A percentile compares a stretch with the other conserved stretches of the same genome.
phyloP scores from a whole-genome alignment of 2,797 vertebrate species.

The Cyclura pinguis region DNA sequence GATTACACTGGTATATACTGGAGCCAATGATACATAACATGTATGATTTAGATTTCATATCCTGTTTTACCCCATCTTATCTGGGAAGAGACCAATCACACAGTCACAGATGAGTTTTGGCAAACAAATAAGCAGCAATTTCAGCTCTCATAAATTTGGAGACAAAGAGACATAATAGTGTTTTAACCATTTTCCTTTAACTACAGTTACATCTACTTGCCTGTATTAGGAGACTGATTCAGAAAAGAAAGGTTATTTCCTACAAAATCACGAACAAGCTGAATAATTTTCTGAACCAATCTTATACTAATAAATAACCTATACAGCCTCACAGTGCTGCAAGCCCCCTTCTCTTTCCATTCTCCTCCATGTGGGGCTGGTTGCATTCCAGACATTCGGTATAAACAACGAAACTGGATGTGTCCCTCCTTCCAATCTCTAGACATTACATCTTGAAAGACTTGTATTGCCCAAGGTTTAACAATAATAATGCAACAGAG shows the following conservation, averaged over 20 bases:
- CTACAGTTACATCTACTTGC: background rate
- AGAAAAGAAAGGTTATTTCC: background rate
- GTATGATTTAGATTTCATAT: conserved; percentile 25
- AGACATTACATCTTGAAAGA: too few species aligned
- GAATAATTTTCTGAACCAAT: background rate
- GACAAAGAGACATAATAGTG: conserved; percentile 46
- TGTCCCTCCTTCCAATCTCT: background rate
- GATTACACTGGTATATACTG: conserved; percentile 45
- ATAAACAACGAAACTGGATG: background rate
- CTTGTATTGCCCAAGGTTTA: background rate
- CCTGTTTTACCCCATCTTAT: conserved; percentile 37
- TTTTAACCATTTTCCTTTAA: conserved; percentile 31
- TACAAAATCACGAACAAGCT: background rate
- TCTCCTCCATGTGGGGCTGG: background rate
- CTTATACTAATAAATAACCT: background rate
- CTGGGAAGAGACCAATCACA: background rate
- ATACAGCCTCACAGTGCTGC: background rate
- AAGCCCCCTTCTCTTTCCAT: background rate
- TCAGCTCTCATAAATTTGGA: background rate
- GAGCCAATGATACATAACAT: conserved; percentile 13
- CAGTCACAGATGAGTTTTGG: conserved; percentile 7
- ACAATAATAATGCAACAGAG: background rate
- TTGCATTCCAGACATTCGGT: background rate
- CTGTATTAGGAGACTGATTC: background rate
- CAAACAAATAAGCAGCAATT: conserved; percentile 5